Evolutionary conservation across 2,888 invertebrate genomes (phyloP).

Genomic region (Cheilosia vulpina): DNA sequence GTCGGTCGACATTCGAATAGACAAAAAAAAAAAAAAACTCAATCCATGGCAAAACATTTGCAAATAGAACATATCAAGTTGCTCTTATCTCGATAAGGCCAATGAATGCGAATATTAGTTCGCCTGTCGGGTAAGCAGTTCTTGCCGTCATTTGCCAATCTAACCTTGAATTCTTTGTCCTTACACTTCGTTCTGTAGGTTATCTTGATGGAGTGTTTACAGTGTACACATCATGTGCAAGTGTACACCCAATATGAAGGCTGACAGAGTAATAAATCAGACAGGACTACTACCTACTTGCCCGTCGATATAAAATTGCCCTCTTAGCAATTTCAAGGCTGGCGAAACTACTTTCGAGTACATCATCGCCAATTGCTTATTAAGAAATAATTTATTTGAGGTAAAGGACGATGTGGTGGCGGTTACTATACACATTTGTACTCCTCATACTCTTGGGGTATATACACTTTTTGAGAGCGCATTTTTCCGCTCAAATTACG

Average conservation of each 20-base stretch:
- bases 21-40: not conserved
- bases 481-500: constrained; percentile 14
- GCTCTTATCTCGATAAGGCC: constrained; percentile 39
- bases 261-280: constrained; percentile 49
- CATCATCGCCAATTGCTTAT: constrained; percentile 25
- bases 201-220: constrained; percentile 37
- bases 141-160: constrained; percentile 28
- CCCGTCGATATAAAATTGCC: constrained; percentile 18
- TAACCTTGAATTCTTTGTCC: constrained; percentile 42
- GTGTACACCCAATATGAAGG: constrained; percentile 39
- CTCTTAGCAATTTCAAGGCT: constrained; percentile 36
- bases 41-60: constrained; percentile 20
- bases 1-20: not conserved
- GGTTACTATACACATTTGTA: not conserved
- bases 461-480: not conserved
- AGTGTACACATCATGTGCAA: constrained; percentile 18
- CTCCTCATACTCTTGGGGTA: not conserved
- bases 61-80: constrained; percentile 36
- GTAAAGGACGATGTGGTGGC: not conserved
- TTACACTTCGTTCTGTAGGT: constrained; percentile 43
- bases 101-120: constrained; percentile 39
- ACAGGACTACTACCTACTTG: constrained; percentile 18
- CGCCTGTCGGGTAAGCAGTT: not conserved
- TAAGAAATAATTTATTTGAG: constrained; percentile 14
- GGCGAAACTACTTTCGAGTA: constrained; percentile 17